Base-by-base conservation (phyloP, 2,888 invertebrate species). In the Choreutis nemorana region DNA sequence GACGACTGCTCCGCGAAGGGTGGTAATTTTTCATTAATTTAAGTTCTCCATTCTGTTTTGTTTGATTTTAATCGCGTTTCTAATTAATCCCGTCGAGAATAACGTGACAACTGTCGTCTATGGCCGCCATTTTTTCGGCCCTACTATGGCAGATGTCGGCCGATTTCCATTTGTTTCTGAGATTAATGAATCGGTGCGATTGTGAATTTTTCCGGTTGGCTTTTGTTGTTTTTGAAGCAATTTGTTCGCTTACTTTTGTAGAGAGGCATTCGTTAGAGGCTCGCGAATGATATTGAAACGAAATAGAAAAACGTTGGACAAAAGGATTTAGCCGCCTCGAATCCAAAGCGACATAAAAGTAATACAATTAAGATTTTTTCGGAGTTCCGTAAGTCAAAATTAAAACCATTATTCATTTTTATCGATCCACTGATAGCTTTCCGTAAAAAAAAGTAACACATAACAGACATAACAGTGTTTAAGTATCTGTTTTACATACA, bases 11-110 rank as follows among this genome's bases (percentile, higher is more conserved):
- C n/a, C 75, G 63, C 65, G 53, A 72, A 75, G 78, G 78, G 78
- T 78, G 78, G 78, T 78, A 78, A 78, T 78, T 78, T 78, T 78
- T 78, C 78, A 78, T 78, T 78, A 78, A 78, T 78, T 78, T 78
- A 78, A 78, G 78, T 78, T 78, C 78, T 77, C 77, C 72, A 75
- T 75, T 77, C 77, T 77, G 77, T 78, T 77, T 78, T 78, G 78
- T 78, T 78, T 78, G 77, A 73, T 78, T 78, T 78, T 78, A 78
- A 78, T 78, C 78, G 77, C 72, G 77, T 78, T 78, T 78, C 77
- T 78, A 78, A 78, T 78, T 78, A 78, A 78, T 78, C 77, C 78
- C 77, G 73, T 66, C 72, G 77, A 77, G 77, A 77, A 78, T 78
- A 78, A 77, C 78, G 77, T 78, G 78, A 78, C 78, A 78, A 78